phyloP scores from a whole-genome alignment of 1,140 invertebrate genomes.

The Brachionus rubens region DNA sequence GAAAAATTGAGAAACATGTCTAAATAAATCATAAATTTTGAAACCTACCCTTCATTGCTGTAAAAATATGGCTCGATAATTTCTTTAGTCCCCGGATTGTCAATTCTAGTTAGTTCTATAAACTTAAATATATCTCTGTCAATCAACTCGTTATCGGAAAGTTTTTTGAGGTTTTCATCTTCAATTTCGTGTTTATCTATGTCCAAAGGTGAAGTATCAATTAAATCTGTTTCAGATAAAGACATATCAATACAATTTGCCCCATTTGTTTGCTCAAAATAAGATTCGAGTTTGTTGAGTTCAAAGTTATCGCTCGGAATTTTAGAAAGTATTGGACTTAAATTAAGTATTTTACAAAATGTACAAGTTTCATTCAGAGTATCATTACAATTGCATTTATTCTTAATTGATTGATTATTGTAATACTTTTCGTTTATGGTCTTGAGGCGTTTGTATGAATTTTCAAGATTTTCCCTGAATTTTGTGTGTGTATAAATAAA shows the following conservation, averaged over 20 bases:
- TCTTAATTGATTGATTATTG: not conserved
- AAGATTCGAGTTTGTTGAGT: not conserved
- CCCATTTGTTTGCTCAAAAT: too few species aligned
- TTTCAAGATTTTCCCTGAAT: not conserved
- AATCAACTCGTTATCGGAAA: too few species aligned
- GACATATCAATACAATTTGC: too few species aligned
- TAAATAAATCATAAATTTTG: too few species aligned
- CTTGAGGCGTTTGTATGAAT: not conserved
- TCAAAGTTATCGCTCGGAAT: not conserved
- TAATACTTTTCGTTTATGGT: not conserved
- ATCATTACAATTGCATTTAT: not conserved
- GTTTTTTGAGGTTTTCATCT: too few species aligned
- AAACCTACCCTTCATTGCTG: not conserved
- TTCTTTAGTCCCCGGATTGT: not conserved
- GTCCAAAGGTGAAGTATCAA: not conserved
- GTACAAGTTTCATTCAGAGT: not conserved
- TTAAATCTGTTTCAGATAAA: too few species aligned
- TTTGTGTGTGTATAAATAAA: not conserved
- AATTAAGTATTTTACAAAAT: constrained; percentile 8
- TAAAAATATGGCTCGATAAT: not conserved
- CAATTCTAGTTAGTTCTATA: too few species aligned
- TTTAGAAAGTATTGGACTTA: not conserved
- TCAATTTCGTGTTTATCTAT: not conserved
- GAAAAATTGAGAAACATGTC: too few species aligned
- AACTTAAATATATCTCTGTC: too few species aligned